Evolutionary conservation across 2,797 vertebrate genomes (phyloP).

Genomic region (Macropus fuliginosus): DNA sequence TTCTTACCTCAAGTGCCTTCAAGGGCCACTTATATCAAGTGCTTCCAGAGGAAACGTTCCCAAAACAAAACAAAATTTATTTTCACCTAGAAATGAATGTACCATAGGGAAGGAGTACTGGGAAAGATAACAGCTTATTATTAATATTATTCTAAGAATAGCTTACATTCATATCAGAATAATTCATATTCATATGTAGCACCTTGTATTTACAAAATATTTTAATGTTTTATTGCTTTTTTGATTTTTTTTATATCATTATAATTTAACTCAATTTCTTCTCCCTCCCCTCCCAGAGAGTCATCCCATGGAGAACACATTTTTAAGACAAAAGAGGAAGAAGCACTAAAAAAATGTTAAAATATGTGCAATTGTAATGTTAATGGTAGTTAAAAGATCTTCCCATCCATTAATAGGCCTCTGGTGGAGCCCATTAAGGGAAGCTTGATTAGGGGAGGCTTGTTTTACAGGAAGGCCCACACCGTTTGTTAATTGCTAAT

Average conservation of each 20-base stretch:
- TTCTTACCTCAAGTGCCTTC: neutral
- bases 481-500: too few species aligned
- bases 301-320: neutral
- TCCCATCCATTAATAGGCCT: too few species aligned
- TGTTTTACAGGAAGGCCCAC: too few species aligned
- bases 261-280: neutral
- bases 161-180: neutral
- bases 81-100: neutral
- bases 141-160: neutral
- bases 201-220: neutral
- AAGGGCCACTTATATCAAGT: neutral
- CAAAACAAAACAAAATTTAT: neutral
- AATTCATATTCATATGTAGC: neutral
- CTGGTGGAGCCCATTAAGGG: too few species aligned
- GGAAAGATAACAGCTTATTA: neutral
- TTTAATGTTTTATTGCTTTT: neutral
- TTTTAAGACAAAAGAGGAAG: neutral
- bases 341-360: neutral
- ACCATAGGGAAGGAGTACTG: neutral
- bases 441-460: too few species aligned
- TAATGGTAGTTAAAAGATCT: too few species aligned
- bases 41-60: neutral
- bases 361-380: neutral
- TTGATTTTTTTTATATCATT: neutral
- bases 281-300: neutral